These are phyloP conservation scores for Anthrax anthrax DNA, from an alignment of 2,888 invertebrate genomes.

Conservation along the genomic window DNA sequence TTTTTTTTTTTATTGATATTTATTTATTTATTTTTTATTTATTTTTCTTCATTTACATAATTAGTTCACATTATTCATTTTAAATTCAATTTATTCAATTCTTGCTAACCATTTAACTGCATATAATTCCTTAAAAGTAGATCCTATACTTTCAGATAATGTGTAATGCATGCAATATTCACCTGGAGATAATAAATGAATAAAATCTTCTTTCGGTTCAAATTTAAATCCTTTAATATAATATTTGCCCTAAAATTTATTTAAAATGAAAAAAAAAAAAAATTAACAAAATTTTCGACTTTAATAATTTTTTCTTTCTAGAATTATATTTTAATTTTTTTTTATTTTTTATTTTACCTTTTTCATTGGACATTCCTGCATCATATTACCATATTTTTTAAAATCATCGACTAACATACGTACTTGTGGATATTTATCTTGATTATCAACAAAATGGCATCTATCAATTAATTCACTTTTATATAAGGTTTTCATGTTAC, in stretches of 20 bases:
- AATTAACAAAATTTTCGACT: not conserved
- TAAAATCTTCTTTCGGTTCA: conserved; percentile 2
- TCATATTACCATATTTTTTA: conserved; percentile 9
- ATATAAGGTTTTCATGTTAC: conserved; percentile 1
- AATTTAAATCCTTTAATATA: conserved; percentile 4
- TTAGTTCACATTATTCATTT: too few relatives aligned
- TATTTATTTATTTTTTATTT: too few relatives aligned
- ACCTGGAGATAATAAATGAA: conserved; percentile 2
- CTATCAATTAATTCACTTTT: conserved; percentile 9
- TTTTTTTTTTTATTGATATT: too few relatives aligned
- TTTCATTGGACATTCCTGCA: conserved; percentile 8
- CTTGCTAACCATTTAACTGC: not conserved
- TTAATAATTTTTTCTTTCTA: not conserved
- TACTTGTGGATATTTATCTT: conserved; percentile 7
- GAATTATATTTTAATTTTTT: not conserved
- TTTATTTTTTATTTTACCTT: conserved; percentile 6
- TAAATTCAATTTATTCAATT: not conserved
- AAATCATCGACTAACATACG: conserved; percentile 7
- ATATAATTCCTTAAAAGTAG: not conserved
- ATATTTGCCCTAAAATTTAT: conserved; percentile 1
- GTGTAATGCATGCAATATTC: conserved; percentile 1
- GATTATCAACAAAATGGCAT: conserved; percentile 10
- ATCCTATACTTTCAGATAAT: not conserved
- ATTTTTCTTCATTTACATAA: too few relatives aligned
- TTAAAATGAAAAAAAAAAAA: not conserved